Percentiles rank a stretch among this genome's conserved stretches.
These are phyloP conservation scores for Brachionus rubens DNA, from an alignment of 1,140 invertebrate species.

Conservation along the genomic window DNA sequence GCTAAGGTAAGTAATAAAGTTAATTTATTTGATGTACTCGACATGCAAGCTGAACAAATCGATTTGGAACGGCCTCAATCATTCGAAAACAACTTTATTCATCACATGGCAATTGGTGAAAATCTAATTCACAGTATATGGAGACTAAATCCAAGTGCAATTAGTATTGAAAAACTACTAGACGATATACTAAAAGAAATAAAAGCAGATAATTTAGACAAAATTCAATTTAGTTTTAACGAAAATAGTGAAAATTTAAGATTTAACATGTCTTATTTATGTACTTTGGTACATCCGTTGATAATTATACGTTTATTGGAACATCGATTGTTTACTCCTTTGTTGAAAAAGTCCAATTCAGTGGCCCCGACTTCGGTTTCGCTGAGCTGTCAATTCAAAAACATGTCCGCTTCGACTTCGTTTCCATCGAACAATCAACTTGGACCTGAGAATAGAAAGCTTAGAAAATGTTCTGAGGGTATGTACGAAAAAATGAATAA, in stretches of 20 bases:
- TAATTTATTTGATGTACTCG: slow-evolving; percentile 62
- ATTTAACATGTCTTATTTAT: slow-evolving; percentile 59
- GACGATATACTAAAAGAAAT: slow-evolving; percentile 39
- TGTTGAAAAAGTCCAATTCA: slow-evolving; percentile 34
- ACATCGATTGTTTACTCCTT: slow-evolving; percentile 62
- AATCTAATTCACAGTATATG: not conserved
- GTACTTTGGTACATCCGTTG: slow-evolving; percentile 65
- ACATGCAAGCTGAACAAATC: slow-evolving; percentile 14
- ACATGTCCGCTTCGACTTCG: not conserved
- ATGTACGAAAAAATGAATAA: not conserved
- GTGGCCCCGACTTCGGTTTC: slow-evolving; percentile 7
- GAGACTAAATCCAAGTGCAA: not conserved
- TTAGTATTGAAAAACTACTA: slow-evolving; percentile 44
- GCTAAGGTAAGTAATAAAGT: slow-evolving; percentile 63
- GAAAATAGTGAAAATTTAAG: not conserved
- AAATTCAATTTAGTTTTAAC: slow-evolving; percentile 8
- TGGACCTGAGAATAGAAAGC: not conserved
- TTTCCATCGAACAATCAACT: slow-evolving; percentile 6
- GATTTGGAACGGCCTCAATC: slow-evolving; percentile 25
- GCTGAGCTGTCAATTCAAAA: not conserved
- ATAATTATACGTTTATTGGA: slow-evolving; percentile 66
- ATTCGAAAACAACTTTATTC: slow-evolving; percentile 44
- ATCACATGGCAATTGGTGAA: slow-evolving; percentile 46
- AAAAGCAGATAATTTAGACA: not conserved
- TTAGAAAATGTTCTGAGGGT: slow-evolving; percentile 14